Conservation (phyloP, 2,797 vertebrate genomes). For the Alfaro cultratus region DNA sequence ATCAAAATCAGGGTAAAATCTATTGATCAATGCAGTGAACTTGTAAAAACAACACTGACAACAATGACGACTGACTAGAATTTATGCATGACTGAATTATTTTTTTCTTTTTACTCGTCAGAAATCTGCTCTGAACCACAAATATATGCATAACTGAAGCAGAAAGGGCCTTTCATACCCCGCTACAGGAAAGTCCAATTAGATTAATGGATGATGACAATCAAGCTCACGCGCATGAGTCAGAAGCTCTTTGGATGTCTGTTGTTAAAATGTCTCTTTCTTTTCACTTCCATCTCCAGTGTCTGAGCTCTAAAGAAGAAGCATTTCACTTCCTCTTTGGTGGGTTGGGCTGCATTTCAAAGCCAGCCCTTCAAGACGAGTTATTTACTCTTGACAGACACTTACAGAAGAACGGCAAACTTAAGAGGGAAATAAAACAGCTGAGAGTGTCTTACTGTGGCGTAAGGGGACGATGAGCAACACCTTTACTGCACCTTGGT, state of each 20-base stretch:
- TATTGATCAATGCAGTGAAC: neutral
- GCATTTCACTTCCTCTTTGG: slow-evolving; percentile 4
- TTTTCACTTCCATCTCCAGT: slow-evolving; percentile 16
- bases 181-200: slow-evolving; percentile 48
- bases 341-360: slow-evolving; percentile 30
- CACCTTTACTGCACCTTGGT: neutral
- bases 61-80: slow-evolving; percentile 14
- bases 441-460: neutral
- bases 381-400: neutral
- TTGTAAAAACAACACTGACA: neutral
- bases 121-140: slow-evolving; percentile 37
- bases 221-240: slow-evolving; percentile 32
- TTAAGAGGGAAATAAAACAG: neutral
- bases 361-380: slow-evolving; percentile 10
- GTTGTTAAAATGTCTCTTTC: slow-evolving; percentile 36
- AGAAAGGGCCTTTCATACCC: slow-evolving; percentile 42
- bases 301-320: slow-evolving; percentile 16
- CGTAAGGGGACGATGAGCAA: neutral
- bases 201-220: slow-evolving; percentile 44
- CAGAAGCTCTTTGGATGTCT: slow-evolving; percentile 17
- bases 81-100: slow-evolving; percentile 2
- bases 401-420: slow-evolving; percentile 76
- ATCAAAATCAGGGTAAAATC: slow-evolving; percentile 14
- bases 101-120: slow-evolving; percentile 13
- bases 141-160: slow-evolving; percentile 33